Evolutionary conservation across 2,797 vertebrate species (phyloP), one percentile per base, ranked within the genome.

Genomic region (Channa striata): DNA sequence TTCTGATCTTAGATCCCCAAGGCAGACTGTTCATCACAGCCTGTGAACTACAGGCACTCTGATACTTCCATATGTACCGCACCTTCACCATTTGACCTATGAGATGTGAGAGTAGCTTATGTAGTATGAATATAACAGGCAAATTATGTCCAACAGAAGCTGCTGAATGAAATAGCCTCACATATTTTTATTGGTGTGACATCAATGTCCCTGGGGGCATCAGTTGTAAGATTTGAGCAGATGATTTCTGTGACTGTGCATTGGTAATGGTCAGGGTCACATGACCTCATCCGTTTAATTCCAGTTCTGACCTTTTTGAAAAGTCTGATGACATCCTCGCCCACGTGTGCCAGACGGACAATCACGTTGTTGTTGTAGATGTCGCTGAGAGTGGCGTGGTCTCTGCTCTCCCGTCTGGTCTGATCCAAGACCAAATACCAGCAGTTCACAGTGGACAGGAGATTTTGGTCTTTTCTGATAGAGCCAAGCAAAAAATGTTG

Each of bases 311-410:
- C 98, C 97, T 99, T 99, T 93, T 99, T 99, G 76, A 99, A 99
- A 84, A 99, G 97, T 84, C 98, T 94, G 92, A 99, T 97, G 93
- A 99, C 97, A 87, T 99, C 98, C 85, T 99, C 98, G 1, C 97
- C 97, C 93, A 99, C 96, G 82, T 99, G 98, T 0, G 97, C 95
- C 69, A 99, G 93, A 11, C 97, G 95, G 17, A 99, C 96, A 5
- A 98, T 99, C 91, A 99, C 96, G 48, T 99, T 99, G 94, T 98
- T 99, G 92, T 95, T 97, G 93, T 99, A 99, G 93, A 99, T 96
- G 92, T 99, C 98, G 0, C 97, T 98, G 56, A 99, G 95, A 1
- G 97, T 99, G 87, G 97, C 97, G 0, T 99, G 97, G 88, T 99
- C 98, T 30, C 96, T 90, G 93, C 98, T 99, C 89, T 99, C 98